phyloP scores from a whole-genome alignment of 1,140 invertebrate species.

The Lanistes nyassanus region DNA sequence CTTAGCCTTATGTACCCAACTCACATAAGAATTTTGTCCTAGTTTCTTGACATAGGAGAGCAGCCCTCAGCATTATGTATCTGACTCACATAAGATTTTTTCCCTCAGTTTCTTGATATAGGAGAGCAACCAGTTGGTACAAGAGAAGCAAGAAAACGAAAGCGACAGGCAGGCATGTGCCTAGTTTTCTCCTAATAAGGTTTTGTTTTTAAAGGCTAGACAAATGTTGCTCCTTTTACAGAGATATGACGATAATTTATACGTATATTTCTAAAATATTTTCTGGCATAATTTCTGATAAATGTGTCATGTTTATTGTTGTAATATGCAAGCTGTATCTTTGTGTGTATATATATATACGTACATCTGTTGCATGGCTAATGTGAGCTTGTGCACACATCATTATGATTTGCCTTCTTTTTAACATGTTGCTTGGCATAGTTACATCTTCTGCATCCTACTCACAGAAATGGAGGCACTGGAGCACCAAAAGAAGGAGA shows the following conservation, averaged over 20 bases:
- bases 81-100: no score
- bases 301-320: no score
- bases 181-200: background rate
- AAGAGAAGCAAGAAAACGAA: constrained; percentile 74
- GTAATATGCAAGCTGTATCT: no score
- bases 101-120: constrained; percentile 89
- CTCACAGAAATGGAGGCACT: constrained; percentile 81
- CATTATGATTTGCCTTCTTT: no score
- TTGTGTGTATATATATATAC: no score
- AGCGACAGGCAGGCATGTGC: constrained; percentile 71
- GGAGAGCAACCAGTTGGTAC: constrained; percentile 84
- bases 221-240: background rate
- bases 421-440: background rate
- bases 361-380: no score
- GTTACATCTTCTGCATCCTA: constrained; percentile 10
- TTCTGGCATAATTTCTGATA: no score
- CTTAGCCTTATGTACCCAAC: no score
- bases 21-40: no score
- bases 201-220: background rate
- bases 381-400: no score
- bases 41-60: no score
- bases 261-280: background rate
- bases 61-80: no score
- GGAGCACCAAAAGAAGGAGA: constrained; percentile 67
- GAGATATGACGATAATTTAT: background rate